phyloP scores from a whole-genome alignment of 2,797 vertebrate species.

The Spatula clypeata region DNA sequence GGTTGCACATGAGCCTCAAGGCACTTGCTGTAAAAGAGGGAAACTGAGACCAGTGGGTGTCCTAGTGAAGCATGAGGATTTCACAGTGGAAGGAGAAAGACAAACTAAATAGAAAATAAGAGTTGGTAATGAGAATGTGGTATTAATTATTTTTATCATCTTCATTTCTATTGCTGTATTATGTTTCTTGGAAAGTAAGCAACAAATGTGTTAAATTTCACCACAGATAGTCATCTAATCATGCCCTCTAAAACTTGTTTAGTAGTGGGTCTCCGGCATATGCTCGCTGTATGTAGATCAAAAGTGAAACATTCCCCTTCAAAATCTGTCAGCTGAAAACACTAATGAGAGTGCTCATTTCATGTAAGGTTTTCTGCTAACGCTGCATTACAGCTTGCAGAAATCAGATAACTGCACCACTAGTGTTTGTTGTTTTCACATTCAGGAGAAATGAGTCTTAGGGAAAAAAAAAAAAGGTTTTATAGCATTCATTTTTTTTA shows the following conservation, averaged over 20 bases:
- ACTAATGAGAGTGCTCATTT: neutral
- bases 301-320: neutral
- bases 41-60: neutral
- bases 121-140: neutral
- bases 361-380: neutral
- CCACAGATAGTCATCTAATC: neutral
- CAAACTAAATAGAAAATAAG: neutral
- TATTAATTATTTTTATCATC: neutral
- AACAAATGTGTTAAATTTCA: neutral
- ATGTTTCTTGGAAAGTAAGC: neutral
- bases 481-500: neutral
- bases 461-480: neutral
- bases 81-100: neutral
- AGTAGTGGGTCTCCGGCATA: neutral
- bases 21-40: neutral
- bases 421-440: rapidly evolving
- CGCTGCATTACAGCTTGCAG: neutral
- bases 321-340: neutral
- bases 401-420: neutral
- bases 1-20: neutral
- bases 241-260: neutral
- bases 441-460: neutral
- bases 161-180: neutral
- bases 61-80: neutral
- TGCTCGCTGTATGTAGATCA: neutral